Evolutionary conservation across 2,113 vertebrate species (phyloP).

Genomic region (Callipepla californica): DNA sequence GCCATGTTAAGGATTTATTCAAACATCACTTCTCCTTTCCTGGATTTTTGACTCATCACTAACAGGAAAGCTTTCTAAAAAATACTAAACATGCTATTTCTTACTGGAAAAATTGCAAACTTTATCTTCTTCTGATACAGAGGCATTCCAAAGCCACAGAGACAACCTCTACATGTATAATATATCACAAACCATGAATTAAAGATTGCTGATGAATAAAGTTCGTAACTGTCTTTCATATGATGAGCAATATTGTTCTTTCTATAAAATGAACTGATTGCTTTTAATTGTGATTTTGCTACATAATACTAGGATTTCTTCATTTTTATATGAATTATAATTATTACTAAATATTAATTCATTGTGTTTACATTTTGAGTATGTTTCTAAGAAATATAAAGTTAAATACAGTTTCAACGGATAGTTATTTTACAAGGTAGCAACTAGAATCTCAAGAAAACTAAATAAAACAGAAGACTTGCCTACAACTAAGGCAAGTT

Average conservation of each 20-base stretch:
- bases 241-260: not conserved
- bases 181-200: constrained; percentile 6
- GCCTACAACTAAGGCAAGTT: not conserved
- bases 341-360: not conserved
- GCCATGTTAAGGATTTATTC: not conserved
- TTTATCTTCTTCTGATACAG: not conserved
- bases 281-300: not conserved
- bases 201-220: not conserved
- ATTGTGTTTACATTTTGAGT: not conserved
- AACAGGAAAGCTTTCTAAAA: not conserved
- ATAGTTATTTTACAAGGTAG: not conserved
- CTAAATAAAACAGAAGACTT: not conserved
- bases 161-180: not conserved
- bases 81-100: not conserved
- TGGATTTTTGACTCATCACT: not conserved
- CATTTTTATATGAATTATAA: not conserved
- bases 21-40: not conserved
- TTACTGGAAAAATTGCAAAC: not conserved
- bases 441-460: not conserved
- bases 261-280: not conserved
- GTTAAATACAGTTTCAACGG: not conserved
- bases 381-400: not conserved
- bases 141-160: not conserved
- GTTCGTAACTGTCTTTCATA: not conserved
- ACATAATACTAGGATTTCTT: not conserved